A percentile compares a stretch with the other conserved stretches of the same genome.
These are phyloP conservation scores for Orchestia grillus DNA, from an alignment of 1,140 invertebrate genomes.

Conservation along the genomic window DNA sequence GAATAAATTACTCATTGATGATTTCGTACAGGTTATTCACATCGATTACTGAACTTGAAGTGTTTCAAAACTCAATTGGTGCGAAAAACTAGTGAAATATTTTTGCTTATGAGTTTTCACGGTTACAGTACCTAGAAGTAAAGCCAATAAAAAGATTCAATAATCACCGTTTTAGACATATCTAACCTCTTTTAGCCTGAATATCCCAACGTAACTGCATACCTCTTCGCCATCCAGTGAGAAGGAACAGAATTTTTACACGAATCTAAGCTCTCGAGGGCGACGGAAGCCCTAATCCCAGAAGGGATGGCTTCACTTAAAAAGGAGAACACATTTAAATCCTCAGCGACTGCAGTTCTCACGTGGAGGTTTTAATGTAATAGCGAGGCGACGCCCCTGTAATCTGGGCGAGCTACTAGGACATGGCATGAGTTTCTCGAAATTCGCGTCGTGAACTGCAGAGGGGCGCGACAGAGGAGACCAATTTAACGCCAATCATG, in stretches of 20 bases:
- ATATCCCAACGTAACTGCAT: not conserved
- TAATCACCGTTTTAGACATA: not conserved
- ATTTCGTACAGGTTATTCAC: no score
- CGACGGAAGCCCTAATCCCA: not conserved
- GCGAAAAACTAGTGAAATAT: no score
- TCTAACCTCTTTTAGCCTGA: not conserved
- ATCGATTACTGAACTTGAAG: not conserved
- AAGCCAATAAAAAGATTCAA: not conserved
- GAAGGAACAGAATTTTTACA: not conserved
- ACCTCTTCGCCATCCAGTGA: not conserved
- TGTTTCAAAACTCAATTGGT: no score
- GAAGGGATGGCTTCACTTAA: not conserved
- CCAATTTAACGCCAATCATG: constrained; percentile 7
- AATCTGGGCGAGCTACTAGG: not conserved
- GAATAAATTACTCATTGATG: no score
- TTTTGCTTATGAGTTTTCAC: no score
- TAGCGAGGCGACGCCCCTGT: not conserved
- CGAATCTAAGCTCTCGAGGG: not conserved
- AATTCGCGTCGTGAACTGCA: not conserved
- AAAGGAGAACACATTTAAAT: not conserved
- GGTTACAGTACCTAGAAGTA: not conserved
- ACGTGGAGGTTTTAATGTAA: not conserved
- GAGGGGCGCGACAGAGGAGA: not conserved
- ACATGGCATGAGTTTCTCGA: not conserved
- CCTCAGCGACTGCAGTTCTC: not conserved